Evolutionary conservation across 2,113 vertebrate species (phyloP).

Genomic region (Toxotes chatareus): DNA sequence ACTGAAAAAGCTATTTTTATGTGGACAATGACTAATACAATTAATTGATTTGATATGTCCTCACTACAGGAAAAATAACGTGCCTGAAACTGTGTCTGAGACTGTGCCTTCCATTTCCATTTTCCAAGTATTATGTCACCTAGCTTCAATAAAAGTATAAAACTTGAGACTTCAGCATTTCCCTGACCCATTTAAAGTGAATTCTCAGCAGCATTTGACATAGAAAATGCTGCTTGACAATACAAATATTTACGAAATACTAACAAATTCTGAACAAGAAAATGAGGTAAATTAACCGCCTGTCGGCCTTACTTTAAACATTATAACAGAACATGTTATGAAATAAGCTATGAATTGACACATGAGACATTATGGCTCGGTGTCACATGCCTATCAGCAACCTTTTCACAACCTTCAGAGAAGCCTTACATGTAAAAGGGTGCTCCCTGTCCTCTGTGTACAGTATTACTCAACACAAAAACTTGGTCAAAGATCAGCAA

Average conservation of each 20-base stretch:
- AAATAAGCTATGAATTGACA: constrained; percentile 10
- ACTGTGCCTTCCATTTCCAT: background rate
- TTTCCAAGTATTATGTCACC: constrained; percentile 1
- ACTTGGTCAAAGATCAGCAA: constrained; percentile 51
- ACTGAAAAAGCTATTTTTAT: too few species aligned
- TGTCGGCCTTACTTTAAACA: background rate
- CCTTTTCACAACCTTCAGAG: constrained; percentile 26
- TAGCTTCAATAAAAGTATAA: constrained; percentile 4
- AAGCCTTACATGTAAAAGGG: background rate
- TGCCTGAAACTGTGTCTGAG: background rate
- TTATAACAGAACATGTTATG: background rate
- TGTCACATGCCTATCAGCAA: background rate
- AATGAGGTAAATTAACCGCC: background rate
- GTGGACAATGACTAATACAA: too few species aligned
- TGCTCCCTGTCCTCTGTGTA: constrained; percentile 15
- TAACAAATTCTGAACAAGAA: background rate
- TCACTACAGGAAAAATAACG: background rate
- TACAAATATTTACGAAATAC: background rate
- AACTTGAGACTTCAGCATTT: background rate
- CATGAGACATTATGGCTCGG: background rate
- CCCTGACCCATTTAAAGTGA: background rate
- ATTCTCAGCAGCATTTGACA: constrained; percentile 3
- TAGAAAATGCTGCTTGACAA: constrained; percentile 11
- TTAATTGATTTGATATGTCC: background rate
- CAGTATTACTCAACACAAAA: constrained; percentile 39